Percentiles rank a stretch among this genome's conserved stretches.
These are phyloP conservation scores for Setipinna tenuifilis DNA, from an alignment of 2,797 vertebrate species.

Conservation along the genomic window DNA sequence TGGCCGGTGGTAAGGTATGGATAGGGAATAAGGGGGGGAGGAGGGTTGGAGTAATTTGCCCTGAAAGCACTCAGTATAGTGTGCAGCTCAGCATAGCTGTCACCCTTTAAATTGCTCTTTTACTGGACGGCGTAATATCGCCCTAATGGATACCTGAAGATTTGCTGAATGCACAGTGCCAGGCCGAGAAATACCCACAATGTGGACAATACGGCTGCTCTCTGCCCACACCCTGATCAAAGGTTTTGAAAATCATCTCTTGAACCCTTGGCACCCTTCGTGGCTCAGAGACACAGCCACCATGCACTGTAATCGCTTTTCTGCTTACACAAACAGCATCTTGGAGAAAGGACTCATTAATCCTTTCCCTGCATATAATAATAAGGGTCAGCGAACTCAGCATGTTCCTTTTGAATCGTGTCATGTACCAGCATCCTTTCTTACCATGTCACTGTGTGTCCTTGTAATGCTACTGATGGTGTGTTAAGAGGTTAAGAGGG, in stretches of 20 bases:
- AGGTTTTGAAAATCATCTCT: constrained; percentile 13
- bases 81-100: constrained; percentile 76
- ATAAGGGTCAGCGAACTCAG: constrained; percentile 14
- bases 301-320: constrained; percentile 52
- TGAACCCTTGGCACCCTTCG: neutral
- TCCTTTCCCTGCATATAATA: neutral
- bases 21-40: neutral
- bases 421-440: constrained; percentile 35
- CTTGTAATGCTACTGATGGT: constrained; percentile 10
- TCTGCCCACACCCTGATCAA: neutral
- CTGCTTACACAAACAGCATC: constrained; percentile 34
- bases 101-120: constrained; percentile 63
- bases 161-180: constrained; percentile 65
- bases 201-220: neutral
- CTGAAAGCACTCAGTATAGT: constrained; percentile 69
- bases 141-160: constrained; percentile 71
- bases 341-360: constrained; percentile 42
- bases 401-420: constrained; percentile 40
- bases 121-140: constrained; percentile 70
- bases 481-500: neutral
- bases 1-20: constrained; percentile 9
- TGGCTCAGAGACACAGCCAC: neutral
- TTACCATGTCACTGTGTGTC: constrained; percentile 33
- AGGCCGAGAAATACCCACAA: constrained; percentile 36
- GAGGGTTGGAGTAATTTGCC: constrained; percentile 62